These are phyloP conservation scores for Alsophila aescularia DNA, from an alignment of 2,888 invertebrate species.

Conservation along the genomic window DNA sequence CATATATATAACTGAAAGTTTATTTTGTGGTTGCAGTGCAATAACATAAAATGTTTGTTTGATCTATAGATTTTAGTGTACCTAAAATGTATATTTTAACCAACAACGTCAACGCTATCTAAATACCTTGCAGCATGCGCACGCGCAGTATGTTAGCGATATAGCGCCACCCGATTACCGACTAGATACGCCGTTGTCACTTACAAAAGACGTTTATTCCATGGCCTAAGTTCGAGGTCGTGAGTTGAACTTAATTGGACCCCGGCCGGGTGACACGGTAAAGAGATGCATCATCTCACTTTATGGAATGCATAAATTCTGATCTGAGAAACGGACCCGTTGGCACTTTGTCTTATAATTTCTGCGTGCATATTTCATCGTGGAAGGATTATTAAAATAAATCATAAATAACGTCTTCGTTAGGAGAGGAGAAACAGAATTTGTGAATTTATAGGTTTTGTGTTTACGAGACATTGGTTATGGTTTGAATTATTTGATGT, in stretches of 20 bases:
- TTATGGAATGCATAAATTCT: slow-evolving; percentile 80
- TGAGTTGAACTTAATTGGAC: slow-evolving; percentile 83
- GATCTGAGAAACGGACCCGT: slow-evolving; percentile 63
- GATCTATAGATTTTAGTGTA: too few relatives aligned
- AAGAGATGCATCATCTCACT: slow-evolving; percentile 79
- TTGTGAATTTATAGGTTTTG: not conserved
- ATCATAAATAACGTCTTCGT: slow-evolving; percentile 31
- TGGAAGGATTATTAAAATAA: slow-evolving; percentile 42
- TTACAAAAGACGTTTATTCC: slow-evolving; percentile 41
- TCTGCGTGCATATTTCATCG: slow-evolving; percentile 47
- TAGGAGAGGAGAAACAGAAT: not conserved
- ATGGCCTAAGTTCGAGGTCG: slow-evolving; percentile 69
- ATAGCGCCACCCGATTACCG: too few relatives aligned
- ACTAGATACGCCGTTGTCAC: too few relatives aligned
- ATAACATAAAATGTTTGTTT: too few relatives aligned
- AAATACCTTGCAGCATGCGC: too few relatives aligned
- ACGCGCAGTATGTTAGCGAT: too few relatives aligned
- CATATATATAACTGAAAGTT: too few relatives aligned
- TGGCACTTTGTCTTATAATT: slow-evolving; percentile 68
- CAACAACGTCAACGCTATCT: too few relatives aligned
- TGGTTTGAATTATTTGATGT: slow-evolving; percentile 1
- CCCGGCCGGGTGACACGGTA: slow-evolving; percentile 80
- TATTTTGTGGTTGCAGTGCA: too few relatives aligned
- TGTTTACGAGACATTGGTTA: slow-evolving; percentile 1
- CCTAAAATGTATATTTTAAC: too few relatives aligned